A percentile compares a stretch with the other conserved stretches of the same genome.
Conservation (phyloP, 2,888 invertebrate species). For the Pyrrhia umbra region DNA sequence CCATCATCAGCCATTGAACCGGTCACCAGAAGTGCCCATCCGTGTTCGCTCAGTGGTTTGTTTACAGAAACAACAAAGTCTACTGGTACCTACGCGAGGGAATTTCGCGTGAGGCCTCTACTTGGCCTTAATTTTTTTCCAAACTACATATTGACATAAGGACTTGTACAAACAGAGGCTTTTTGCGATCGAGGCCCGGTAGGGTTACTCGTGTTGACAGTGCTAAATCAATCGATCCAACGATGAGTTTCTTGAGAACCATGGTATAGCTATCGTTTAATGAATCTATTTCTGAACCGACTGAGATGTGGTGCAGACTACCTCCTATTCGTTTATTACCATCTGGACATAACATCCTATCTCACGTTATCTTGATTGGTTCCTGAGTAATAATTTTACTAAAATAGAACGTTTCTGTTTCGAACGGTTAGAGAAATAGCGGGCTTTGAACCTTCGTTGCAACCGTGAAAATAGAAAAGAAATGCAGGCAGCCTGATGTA, state of each 20-base stretch:
- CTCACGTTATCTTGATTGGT: slow-evolving; percentile 45
- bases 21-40: slow-evolving; percentile 82
- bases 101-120: slow-evolving; percentile 82
- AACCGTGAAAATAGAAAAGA: slow-evolving; percentile 64
- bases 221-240: slow-evolving; percentile 77
- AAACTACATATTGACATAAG: slow-evolving; percentile 75
- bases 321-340: slow-evolving; percentile 43
- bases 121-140: slow-evolving; percentile 80
- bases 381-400: slow-evolving; percentile 42
- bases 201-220: slow-evolving; percentile 81
- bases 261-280: slow-evolving; percentile 31
- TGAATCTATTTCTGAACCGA: slow-evolving; percentile 34
- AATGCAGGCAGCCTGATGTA: slow-evolving; percentile 48
- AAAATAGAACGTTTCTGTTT: slow-evolving; percentile 51
- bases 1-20: slow-evolving; percentile 79
- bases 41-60: slow-evolving; percentile 79
- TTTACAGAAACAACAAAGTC: slow-evolving; percentile 84
- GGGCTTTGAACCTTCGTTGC: slow-evolving; percentile 58
- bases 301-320: slow-evolving; percentile 25
- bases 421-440: slow-evolving; percentile 46
- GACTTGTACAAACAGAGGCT: slow-evolving; percentile 79
- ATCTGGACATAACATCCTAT: slow-evolving; percentile 41
- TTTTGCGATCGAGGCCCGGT: slow-evolving; percentile 85
- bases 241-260: slow-evolving; percentile 52
- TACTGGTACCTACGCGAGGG: slow-evolving; percentile 81